Evolutionary conservation across 2,797 vertebrate species (phyloP).

Genomic region (Pangasius krempfi): DNA sequence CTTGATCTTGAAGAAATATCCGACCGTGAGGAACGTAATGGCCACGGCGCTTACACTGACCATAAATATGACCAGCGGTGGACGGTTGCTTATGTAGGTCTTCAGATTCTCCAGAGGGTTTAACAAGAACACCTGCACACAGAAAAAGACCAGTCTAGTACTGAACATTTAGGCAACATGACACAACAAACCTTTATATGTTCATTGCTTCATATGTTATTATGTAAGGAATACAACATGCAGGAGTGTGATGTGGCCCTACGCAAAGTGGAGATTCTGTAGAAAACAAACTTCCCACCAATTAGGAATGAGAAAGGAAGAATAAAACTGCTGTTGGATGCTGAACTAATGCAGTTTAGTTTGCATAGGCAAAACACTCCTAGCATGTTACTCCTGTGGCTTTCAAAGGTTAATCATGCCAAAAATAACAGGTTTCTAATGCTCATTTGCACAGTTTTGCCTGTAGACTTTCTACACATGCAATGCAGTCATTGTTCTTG

Average conservation of each 20-base stretch:
- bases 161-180: not conserved
- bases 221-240: not conserved
- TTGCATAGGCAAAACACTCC: not conserved
- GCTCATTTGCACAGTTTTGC: not conserved
- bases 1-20: constrained; percentile 99
- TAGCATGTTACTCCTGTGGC: not conserved
- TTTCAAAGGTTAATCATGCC: not conserved
- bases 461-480: not conserved
- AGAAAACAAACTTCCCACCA: not conserved
- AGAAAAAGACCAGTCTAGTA: not conserved
- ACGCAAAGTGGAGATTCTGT: not conserved
- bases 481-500: not conserved
- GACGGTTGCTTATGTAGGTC: constrained; percentile 90
- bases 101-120: constrained; percentile 96
- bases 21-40: constrained; percentile 95
- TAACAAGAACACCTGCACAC: constrained; percentile 83
- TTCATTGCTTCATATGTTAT: not conserved
- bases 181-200: not conserved
- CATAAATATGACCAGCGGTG: constrained; percentile 98
- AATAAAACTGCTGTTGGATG: not conserved
- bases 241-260: not conserved
- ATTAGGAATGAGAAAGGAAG: not conserved
- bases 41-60: constrained; percentile 97
- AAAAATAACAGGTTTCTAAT: not conserved
- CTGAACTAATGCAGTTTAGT: not conserved